Base-by-base conservation (phyloP, 2,888 invertebrate genomes). In the Chloroclysta siterata region DNA sequence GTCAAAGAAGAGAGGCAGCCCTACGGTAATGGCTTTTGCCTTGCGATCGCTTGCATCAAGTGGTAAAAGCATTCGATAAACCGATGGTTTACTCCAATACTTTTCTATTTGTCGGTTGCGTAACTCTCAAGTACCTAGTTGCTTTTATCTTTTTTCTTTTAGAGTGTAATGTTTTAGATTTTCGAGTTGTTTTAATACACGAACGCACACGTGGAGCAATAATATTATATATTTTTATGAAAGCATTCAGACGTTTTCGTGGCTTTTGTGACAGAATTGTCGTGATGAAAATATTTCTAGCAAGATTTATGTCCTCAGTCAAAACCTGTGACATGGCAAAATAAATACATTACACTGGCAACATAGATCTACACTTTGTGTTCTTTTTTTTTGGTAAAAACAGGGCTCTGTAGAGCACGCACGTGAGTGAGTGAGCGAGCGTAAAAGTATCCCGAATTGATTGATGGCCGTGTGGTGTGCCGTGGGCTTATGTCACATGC, bases 381-480 rank as follows among this genome's bases (percentile, higher is more conserved):
- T 51, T 62, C 60, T 65, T 75, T 73, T 75, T 73, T 73, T 75
- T 72, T 73, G 77, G 74, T 75, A 78, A 72, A 80, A 76, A 73
- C 70, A 54, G 70, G 63, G 66, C 73, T 70, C 68, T 70, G 73
- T 79, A 67, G 57, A 64, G 81, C 76, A 51, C 71, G 75, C 71
- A 75, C 74, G 75, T 74, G 70, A 72, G 69, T 74, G 70, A 72
- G 69, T 60, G 73, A 72, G 72, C 78, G 80, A 60, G 60, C 83
- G 83, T 83, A 81, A 83, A 83, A 80, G 75, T 81, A 81, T 79
- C 81, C 71, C 67, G 52, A 41, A 53, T 73, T 88, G 89, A 89
- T 88, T 86, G 88, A 89, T 88, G 83, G 75, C 63, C 66, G 61
- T 65, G 73, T 84, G 53, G 59, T 56, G 56, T 60, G 82, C 79